Conservation (phyloP, 2,113 vertebrate genomes). For the Solenodon paradoxus region DNA sequence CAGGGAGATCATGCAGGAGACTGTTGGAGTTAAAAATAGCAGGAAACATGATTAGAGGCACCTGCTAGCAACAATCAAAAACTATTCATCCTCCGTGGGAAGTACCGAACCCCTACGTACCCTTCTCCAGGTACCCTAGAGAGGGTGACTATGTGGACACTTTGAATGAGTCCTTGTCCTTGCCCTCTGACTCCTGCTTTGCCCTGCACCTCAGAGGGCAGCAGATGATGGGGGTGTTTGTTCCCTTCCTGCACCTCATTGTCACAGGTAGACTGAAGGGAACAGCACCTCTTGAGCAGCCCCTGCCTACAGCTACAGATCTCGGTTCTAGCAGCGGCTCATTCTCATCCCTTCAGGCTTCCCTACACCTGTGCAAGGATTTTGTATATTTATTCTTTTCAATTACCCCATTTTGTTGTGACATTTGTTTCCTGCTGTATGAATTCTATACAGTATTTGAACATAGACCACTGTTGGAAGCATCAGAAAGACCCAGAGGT, state of each 20-base stretch:
- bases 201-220: not conserved
- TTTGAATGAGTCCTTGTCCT: not conserved
- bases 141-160: accelerated
- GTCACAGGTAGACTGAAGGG: not conserved
- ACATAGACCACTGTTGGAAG: not conserved
- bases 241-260: not conserved
- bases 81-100: not conserved
- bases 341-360: not conserved
- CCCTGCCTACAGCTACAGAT: not conserved
- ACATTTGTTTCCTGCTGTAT: not conserved
- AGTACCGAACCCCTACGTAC: not conserved
- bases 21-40: not conserved
- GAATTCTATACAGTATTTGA: not conserved
- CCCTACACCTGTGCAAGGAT: not conserved
- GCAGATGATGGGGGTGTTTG: not conserved
- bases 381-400: not conserved
- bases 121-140: not conserved
- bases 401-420: not conserved
- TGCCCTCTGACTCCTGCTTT: not conserved
- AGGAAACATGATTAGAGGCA: not conserved
- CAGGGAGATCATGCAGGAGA: not conserved
- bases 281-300: not conserved
- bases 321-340: not conserved
- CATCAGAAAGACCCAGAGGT: not conserved
- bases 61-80: not conserved